Evolutionary conservation across 2,113 vertebrate genomes (phyloP), one percentile per base, ranked within the genome.

Genomic region (Bubalus kerabau): DNA sequence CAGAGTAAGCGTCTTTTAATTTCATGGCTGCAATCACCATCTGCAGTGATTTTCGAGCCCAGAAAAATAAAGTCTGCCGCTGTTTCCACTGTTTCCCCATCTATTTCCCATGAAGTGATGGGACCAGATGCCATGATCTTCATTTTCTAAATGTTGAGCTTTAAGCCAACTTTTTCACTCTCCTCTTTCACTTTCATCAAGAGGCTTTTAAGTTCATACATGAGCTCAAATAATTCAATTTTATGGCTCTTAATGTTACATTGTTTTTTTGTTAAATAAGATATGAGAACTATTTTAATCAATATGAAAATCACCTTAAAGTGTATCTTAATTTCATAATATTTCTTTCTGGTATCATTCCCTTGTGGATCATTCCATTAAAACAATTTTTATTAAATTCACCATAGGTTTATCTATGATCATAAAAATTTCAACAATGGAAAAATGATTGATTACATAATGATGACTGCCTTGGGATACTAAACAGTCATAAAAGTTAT

Each of bases 271-370:
- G 16, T 85, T 93, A 90, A 21, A 76, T 91, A 92, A 92, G 76
- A 91, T 78, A n/a, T 76, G 24, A 86, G 67, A n/a, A 94, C 71
- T 36, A 93, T 84, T 81, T 96, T 59, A 96, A 91, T 92, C 40
- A 76, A 64, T 83, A 84, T 46, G 40, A 59, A 95, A 87, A 84
- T 93, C 40, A 91, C 56, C 24, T 46, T 36, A 84, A 56, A 95
- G 40, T 24, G 5, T 91, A 78, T 23, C 46, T 71, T 67, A 88
- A 64, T 71, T 87, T 80, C 90, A 85, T 78, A 30, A 17, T 60
- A 87, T 91, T 84, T 86, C 60, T 62, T 92, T 67, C 93, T 95
- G 28, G 56, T 78, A 91, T 96, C 62, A 67, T 32, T 82, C 14
- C 40, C 43, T 52, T 93, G 21, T 84, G 57, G 30, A 56, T 93